These are phyloP conservation scores for Polyommatus icarus DNA, from an alignment of 2,888 invertebrate genomes.

Conservation along the genomic window DNA sequence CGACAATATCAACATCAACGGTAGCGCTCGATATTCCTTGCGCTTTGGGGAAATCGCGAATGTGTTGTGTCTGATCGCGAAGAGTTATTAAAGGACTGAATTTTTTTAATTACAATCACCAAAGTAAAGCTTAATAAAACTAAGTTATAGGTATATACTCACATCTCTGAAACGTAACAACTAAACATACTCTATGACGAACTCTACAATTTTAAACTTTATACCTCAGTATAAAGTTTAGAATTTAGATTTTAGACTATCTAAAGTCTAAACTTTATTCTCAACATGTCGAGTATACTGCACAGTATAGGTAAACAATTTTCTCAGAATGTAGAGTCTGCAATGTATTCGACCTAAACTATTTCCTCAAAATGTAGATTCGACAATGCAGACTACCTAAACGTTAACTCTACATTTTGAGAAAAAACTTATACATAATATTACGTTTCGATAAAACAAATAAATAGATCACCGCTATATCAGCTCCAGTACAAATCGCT, in stretches of 20 bases:
- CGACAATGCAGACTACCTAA: not conserved
- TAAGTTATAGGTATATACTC: too few relatives aligned
- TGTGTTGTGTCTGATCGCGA: not conserved
- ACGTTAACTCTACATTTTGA: not conserved
- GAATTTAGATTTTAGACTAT: too few relatives aligned
- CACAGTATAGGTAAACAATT: not conserved
- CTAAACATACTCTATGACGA: too few relatives aligned
- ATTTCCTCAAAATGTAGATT: not conserved
- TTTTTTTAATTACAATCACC: too few relatives aligned
- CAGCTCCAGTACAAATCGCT: slow-evolving; percentile 13
- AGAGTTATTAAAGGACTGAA: not conserved
- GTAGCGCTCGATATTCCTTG: slow-evolving; percentile 1
- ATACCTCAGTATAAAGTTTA: too few relatives aligned
- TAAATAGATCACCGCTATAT: not conserved
- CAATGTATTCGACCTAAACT: too few relatives aligned
- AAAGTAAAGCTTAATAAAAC: too few relatives aligned
- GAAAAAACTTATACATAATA: not conserved
- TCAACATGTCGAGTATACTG: not conserved
- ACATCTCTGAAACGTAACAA: too few relatives aligned
- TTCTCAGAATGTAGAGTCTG: not conserved
- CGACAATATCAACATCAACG: slow-evolving; percentile 43
- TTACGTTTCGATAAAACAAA: not conserved
- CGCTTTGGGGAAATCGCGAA: not conserved
- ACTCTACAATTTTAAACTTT: too few relatives aligned
- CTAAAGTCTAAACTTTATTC: too few relatives aligned